These are phyloP conservation scores for Conger conger DNA, from an alignment of 2,113 vertebrate species.

Conservation along the genomic window DNA sequence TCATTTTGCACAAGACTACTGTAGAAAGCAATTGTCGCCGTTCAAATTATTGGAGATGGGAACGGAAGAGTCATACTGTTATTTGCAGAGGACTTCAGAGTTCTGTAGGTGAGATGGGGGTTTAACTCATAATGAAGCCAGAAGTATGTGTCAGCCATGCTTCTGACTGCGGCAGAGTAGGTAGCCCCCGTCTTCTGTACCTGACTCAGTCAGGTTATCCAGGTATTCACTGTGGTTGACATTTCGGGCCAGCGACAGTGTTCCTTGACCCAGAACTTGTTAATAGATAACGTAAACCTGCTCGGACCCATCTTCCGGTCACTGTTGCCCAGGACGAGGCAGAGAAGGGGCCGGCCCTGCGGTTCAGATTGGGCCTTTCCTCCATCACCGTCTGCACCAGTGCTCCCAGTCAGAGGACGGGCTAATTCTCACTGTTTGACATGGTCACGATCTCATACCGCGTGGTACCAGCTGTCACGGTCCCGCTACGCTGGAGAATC, in stretches of 20 bases:
- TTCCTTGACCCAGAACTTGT: conserved; percentile 49
- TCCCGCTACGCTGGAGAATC: neutral
- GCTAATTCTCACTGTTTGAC: neutral
- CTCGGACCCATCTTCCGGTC: conserved; percentile 59
- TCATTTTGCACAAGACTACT: neutral
- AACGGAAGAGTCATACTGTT: conserved; percentile 35
- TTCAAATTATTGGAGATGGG: neutral
- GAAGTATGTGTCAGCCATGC: conserved; percentile 33
- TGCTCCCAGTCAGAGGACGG: neutral
- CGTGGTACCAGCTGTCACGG: neutral
- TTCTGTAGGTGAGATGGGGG: neutral
- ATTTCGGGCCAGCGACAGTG: conserved; percentile 45
- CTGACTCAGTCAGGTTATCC: conserved; percentile 62
- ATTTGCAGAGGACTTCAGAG: neutral
- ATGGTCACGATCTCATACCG: neutral
- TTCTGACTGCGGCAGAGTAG: conserved; percentile 36
- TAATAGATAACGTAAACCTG: conserved; percentile 61
- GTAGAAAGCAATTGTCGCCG: neutral
- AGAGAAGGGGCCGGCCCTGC: conserved; percentile 37
- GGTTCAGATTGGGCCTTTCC: conserved; percentile 14
- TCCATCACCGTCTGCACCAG: too few species aligned
- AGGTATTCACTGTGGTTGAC: conserved; percentile 60
- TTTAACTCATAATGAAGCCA: conserved; percentile 37
- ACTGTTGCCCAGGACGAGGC: conserved; percentile 38
- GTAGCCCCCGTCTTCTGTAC: conserved; percentile 62